Percentiles rank a stretch among this genome's conserved stretches.
These are phyloP conservation scores for Octomys mimax DNA, from an alignment of 2,797 vertebrate species.

Conservation along the genomic window DNA sequence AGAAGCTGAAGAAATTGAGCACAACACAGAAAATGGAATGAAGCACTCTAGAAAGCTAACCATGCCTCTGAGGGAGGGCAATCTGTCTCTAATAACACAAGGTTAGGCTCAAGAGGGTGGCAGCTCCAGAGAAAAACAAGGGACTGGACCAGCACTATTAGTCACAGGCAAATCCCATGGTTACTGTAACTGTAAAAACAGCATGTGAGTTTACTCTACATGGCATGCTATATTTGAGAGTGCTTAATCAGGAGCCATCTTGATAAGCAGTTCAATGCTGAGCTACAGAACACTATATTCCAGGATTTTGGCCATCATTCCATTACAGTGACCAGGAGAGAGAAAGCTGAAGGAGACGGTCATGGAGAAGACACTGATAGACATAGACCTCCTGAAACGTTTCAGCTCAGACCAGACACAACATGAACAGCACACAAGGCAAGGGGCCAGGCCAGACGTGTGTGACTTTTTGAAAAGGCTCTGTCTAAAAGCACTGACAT, in stretches of 20 bases:
- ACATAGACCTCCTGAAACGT: background rate
- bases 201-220: background rate
- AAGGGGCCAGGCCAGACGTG: background rate
- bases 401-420: background rate
- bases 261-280: background rate
- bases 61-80: background rate
- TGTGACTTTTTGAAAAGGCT: background rate
- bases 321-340: background rate
- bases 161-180: background rate
- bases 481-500: background rate
- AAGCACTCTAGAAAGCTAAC: background rate
- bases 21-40: background rate
- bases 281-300: background rate
- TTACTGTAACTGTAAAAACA: background rate
- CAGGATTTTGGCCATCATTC: background rate
- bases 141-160: background rate
- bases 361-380: background rate
- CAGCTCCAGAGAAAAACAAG: background rate
- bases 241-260: background rate
- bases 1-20: background rate
- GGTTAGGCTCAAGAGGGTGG: background rate
- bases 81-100: background rate
- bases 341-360: background rate
- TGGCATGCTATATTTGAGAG: background rate
- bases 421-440: background rate